Conservation (phyloP, 2,113 vertebrate genomes). For the Myocastor coypus region DNA sequence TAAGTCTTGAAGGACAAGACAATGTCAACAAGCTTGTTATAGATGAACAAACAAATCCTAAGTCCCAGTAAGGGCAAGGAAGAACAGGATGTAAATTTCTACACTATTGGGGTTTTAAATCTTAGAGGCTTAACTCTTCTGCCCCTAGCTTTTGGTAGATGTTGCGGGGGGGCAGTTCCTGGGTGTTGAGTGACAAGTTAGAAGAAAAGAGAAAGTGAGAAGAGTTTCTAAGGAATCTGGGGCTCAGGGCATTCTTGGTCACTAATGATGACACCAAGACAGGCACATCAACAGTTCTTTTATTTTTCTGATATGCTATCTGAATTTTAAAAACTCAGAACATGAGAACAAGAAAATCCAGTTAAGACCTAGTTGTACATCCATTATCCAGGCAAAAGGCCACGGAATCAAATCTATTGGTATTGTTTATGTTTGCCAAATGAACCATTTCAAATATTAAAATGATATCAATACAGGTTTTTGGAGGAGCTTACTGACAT, state of each 20-base stretch:
- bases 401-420: slow-evolving; percentile 40
- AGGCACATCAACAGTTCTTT: not conserved
- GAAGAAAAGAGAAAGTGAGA: slow-evolving; percentile 45
- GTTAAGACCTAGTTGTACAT: slow-evolving; percentile 63
- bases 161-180: not conserved
- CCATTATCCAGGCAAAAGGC: slow-evolving; percentile 70
- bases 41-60: not conserved
- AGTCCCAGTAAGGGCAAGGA: not conserved
- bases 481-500: slow-evolving; percentile 65
- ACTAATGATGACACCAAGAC: not conserved
- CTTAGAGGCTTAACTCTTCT: not conserved
- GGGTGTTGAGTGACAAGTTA: slow-evolving; percentile 11
- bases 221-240: slow-evolving; percentile 35
- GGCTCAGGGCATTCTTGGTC: not conserved
- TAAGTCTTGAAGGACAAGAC: not conserved
- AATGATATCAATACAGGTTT: slow-evolving; percentile 76
- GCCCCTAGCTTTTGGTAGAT: slow-evolving; percentile 6
- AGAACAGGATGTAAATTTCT: not conserved
- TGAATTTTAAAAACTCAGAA: slow-evolving; percentile 66
- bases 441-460: slow-evolving; percentile 78
- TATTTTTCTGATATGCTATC: slow-evolving; percentile 34
- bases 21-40: not conserved
- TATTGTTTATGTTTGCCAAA: slow-evolving; percentile 74
- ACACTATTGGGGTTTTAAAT: not conserved
- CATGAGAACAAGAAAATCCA: slow-evolving; percentile 70